phyloP scores from a whole-genome alignment of 2,797 vertebrate genomes.

The Crenichthys baileyi region DNA sequence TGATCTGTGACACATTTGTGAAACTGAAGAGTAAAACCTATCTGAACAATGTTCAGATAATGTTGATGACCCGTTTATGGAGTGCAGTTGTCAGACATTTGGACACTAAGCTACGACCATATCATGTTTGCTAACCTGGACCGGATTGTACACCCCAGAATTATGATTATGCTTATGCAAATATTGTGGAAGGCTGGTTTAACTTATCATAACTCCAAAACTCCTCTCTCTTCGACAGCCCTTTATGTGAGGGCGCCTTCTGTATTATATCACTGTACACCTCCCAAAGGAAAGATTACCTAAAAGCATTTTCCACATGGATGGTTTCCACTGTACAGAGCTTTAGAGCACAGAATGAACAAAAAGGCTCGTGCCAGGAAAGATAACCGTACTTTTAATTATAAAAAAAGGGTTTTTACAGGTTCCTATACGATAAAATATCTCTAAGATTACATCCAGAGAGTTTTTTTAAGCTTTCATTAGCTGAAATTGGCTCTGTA shows the following conservation, averaged over 20 bases:
- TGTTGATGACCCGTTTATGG: slow-evolving; percentile 62
- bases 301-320: slow-evolving; percentile 66
- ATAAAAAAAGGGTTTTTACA: slow-evolving; percentile 41
- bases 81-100: slow-evolving; percentile 47
- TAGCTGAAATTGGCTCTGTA: slow-evolving; percentile 53
- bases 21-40: slow-evolving; percentile 64
- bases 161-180: slow-evolving; percentile 34
- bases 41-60: slow-evolving; percentile 60
- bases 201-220: slow-evolving; percentile 49
- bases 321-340: slow-evolving; percentile 45
- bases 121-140: slow-evolving; percentile 48
- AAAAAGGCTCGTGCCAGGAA: slow-evolving; percentile 48
- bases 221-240: slow-evolving; percentile 25
- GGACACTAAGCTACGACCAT: slow-evolving; percentile 41
- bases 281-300: slow-evolving; percentile 68
- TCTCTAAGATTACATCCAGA: slow-evolving; percentile 46
- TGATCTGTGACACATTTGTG: slow-evolving; percentile 65
- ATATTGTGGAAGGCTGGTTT: slow-evolving; percentile 56
- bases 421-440: slow-evolving; percentile 54
- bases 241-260: slow-evolving; percentile 43
- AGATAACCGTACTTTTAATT: slow-evolving; percentile 44
- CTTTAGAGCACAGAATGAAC: slow-evolving; percentile 54
- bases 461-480: slow-evolving; percentile 56
- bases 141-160: slow-evolving; percentile 32
- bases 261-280: slow-evolving; percentile 57